Percentiles rank a stretch among this genome's conserved stretches.
Evolutionary conservation across 2,888 invertebrate genomes (phyloP).

Genomic region (Drosophila neonasuta): DNA sequence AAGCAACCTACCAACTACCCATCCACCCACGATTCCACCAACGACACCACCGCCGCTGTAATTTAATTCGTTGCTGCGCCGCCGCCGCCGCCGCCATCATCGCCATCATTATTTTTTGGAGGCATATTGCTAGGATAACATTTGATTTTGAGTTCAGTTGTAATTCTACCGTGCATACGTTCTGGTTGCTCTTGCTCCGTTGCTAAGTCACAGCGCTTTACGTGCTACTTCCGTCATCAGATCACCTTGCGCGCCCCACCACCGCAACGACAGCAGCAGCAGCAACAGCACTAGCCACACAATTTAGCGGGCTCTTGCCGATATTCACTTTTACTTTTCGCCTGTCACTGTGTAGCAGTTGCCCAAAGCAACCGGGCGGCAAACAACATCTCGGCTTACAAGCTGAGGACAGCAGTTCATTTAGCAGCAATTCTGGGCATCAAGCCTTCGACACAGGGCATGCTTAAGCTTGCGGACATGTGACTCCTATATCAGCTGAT

Average conservation of each 20-base stretch:
- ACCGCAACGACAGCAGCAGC: neutral
- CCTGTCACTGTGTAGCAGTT: constrained; percentile 54
- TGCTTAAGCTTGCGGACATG: constrained; percentile 41
- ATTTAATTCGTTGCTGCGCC: constrained; percentile 72
- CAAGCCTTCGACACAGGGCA: neutral
- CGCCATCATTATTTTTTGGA: constrained; percentile 76
- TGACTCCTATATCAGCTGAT: constrained; percentile 43
- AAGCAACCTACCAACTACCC: constrained; percentile 16
- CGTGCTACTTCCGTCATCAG: constrained; percentile 33
- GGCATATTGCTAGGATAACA: constrained; percentile 83
- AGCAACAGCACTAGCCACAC: neutral
- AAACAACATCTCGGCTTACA: constrained; percentile 54
- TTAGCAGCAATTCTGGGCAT: neutral
- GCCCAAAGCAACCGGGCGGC: constrained; percentile 64
- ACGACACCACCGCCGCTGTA: constrained; percentile 49
- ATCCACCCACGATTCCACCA: constrained; percentile 26
- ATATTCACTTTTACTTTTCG: constrained; percentile 78
- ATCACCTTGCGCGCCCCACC: constrained; percentile 9
- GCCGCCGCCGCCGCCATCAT: constrained; percentile 56
- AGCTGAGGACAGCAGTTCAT: neutral
- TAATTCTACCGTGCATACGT: constrained; percentile 83
- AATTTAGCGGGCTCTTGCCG: constrained; percentile 40
- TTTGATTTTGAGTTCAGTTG: constrained; percentile 83
- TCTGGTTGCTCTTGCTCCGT: constrained; percentile 80
- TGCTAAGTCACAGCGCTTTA: constrained; percentile 79